Base-by-base conservation (phyloP, 2,113 vertebrate genomes). In the Ageneiosus marmoratus region DNA sequence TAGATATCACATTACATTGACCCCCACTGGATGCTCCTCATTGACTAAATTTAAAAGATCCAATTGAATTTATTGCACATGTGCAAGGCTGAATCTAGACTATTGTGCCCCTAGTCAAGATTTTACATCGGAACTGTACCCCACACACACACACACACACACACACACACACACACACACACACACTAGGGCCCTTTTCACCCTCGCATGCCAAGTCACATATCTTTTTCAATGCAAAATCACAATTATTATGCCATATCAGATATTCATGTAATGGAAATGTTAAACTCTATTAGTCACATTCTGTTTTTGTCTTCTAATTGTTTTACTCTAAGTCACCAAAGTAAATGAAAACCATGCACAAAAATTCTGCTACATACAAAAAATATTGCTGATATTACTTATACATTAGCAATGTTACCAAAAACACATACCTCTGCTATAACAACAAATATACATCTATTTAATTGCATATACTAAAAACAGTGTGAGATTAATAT, bases 1-100 rank as follows among this genome's bases (percentile, higher is more conserved):
- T 82, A 78, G 63, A 82, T 62, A 87, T 83, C 78, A 79, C 70
- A 77, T 78, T 80, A 85, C 86, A 70, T 80, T 87, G 81, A 72
- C 77, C 80, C 84, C 84, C 51, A 65, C 79, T 87, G 83, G 76
- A 78, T 83, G 74, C 50, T 81, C 51, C 62, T 76, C 80, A 79
- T 82, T 85, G 83, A 85, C 83, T 72, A 75, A 58, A 87, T 74
- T 85, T 72, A 83, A 87, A 87, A 70, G 60, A 83, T 87, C 78
- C 80, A 85, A 58, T 46, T 74, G 81, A 83, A 84, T 82, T 83
- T 77, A 85, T 84, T 69, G 51, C 74, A 81, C 53, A 75, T 82
- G 77, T 55, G 32, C 51, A 55, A 76, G 50, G 50, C 18, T 55
- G 51, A 32, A 4, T 29, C n/a, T 74, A 51, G 44, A 29, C 13